Base-by-base conservation (phyloP, 2,113 vertebrate genomes). In the Hyla sarda region DNA sequence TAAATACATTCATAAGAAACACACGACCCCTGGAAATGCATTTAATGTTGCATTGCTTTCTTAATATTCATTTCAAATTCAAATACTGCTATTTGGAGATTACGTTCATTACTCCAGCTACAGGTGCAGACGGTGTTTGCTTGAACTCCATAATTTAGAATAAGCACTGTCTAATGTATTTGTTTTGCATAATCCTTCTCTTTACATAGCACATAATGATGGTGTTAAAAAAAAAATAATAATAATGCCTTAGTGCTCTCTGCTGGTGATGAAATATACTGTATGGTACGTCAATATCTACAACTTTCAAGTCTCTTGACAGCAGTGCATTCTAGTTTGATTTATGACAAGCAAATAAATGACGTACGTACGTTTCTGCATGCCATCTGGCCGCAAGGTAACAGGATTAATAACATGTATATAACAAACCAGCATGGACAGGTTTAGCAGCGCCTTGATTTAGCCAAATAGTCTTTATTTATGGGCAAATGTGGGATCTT, bases 201-300 rank as follows among this genome's bases (percentile, higher is more conserved):
- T 89, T 75, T 85, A 77, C 58, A 89, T 89, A 30, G 19, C 6
- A 77, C 23, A 7, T 72, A 62, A 81, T n/a, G 41, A 34, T 12
- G 0, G 60, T 88, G 91, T 92, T 92, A 90, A 93, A 69, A 90
- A 92, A n/a, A n/a, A n/a, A n/a, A n/a, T n/a, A n/a, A n/a, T n/a
- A n/a, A 88, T 91, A 92, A 93, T 92, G 91, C 91, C 91, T 92
- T 52, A 92, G 89, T 93, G 92, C 91, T 93, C 93, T 92, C 93
- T 93, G 89, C 92, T 94, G 94, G 93, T 89, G 88, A 93, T 91
- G 90, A 92, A 91, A 92, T 89, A 92, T 84, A n/a, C n/a, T n/a
- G n/a, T n/a, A 86, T 72, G 89, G 52, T 17, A 81, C 52, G 23
- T 65, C 78, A 65, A 30, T 47, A 65, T 47, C 11, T 45, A 80